Evolutionary conservation across 2,888 invertebrate genomes (phyloP).

Genomic region (Silvanus unidentatus): DNA sequence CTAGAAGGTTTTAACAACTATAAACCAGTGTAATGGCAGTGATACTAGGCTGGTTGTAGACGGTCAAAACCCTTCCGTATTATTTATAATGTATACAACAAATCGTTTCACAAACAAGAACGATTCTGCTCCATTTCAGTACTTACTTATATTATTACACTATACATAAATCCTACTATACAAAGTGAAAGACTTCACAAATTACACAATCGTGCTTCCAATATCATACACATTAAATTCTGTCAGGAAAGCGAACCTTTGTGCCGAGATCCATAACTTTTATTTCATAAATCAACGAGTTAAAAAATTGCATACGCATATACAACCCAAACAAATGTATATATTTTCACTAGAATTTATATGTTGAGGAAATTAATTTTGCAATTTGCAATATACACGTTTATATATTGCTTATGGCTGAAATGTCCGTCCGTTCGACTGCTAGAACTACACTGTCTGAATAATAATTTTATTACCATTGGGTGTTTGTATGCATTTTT

Average conservation of each 20-base stretch:
- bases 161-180: conserved; percentile 42
- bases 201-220: conserved; percentile 26
- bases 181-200: conserved; percentile 41
- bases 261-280: conserved; percentile 23
- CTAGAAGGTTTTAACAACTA: conserved; percentile 32
- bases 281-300: conserved; percentile 7
- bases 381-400: too few species aligned
- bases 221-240: conserved; percentile 20
- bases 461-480: too few species aligned
- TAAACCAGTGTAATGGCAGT: conserved; percentile 39
- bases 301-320: conserved; percentile 4
- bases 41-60: conserved; percentile 39
- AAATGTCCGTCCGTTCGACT: too few species aligned
- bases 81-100: too few species aligned
- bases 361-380: too few species aligned
- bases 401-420: too few species aligned
- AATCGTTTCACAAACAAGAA: conserved; percentile 19
- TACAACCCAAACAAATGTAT: too few species aligned
- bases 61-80: conserved; percentile 29
- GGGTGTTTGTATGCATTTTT: too few species aligned
- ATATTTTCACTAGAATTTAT: too few species aligned
- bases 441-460: too few species aligned
- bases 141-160: conserved; percentile 34
- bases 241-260: conserved; percentile 27
- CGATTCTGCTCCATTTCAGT: conserved; percentile 20